phyloP scores from a whole-genome alignment of 2,113 vertebrate species.

The Lycaon pictus region DNA sequence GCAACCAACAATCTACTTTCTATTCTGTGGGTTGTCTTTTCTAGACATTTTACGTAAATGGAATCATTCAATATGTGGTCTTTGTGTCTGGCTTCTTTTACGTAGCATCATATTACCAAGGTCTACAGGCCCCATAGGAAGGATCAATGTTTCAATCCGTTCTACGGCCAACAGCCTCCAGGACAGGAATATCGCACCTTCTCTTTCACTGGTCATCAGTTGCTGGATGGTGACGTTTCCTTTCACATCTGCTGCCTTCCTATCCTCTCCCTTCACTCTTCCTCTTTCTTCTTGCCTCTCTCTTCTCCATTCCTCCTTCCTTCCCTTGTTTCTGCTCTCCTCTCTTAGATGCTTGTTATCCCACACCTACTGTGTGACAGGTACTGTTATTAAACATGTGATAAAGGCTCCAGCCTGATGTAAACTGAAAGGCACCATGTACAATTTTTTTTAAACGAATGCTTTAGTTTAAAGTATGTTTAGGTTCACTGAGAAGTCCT shows the following conservation, averaged over 20 bases:
- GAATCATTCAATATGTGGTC: not conserved
- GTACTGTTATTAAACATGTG: not conserved
- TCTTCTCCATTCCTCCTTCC: not conserved
- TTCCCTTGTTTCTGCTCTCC: not conserved
- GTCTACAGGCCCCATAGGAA: accelerated
- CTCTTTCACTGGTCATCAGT: not conserved
- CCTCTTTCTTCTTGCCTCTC: not conserved
- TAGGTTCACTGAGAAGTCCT: not conserved
- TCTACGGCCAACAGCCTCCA: not conserved
- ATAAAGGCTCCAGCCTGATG: not conserved
- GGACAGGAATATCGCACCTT: too few relatives aligned
- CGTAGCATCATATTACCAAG: not conserved
- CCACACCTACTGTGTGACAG: not conserved
- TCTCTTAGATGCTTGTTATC: not conserved
- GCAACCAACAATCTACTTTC: not conserved
- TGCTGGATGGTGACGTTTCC: not conserved
- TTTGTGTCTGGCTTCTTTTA: not conserved
- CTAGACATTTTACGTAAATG: not conserved
- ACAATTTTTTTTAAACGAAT: not conserved
- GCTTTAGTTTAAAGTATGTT: constrained; percentile 1
- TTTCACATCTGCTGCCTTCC: not conserved
- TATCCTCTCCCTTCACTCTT: not conserved
- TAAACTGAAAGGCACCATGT: not conserved
- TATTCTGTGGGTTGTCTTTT: not conserved
- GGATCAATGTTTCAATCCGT: not conserved